A percentile compares a stretch with the other conserved stretches of the same genome.
These are phyloP conservation scores for Dugesia japonica DNA, from an alignment of 2,888 invertebrate genomes.

Conservation along the genomic window DNA sequence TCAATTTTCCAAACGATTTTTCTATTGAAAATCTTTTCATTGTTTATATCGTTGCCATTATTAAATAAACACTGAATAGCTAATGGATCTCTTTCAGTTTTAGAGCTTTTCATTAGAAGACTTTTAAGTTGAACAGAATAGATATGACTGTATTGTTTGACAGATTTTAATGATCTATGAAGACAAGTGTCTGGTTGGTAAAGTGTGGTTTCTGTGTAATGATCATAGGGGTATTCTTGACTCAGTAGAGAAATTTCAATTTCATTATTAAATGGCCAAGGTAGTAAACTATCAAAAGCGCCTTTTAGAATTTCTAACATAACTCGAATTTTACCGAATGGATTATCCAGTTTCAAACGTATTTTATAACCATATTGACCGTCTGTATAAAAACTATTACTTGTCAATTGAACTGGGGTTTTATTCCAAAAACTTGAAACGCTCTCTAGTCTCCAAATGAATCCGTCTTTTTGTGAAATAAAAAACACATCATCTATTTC, in stretches of 20 bases:
- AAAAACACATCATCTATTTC: not conserved
- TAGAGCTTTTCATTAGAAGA: not conserved
- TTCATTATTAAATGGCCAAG: not conserved
- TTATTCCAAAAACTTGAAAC: not conserved
- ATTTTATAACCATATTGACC: constrained; percentile 12
- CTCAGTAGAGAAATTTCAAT: not conserved
- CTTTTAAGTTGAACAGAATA: not conserved
- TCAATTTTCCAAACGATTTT: not conserved
- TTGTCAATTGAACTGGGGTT: not conserved
- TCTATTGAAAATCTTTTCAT: constrained; percentile 2
- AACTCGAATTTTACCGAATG: not conserved
- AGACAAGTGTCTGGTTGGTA: constrained; percentile 3
- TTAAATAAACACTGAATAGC: not conserved
- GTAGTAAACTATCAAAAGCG: not conserved
- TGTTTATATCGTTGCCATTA: not conserved
- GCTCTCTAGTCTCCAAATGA: not conserved
- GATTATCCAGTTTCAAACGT: not conserved
- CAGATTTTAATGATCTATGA: not conserved
- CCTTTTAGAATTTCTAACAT: not conserved
- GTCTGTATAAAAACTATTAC: not conserved
- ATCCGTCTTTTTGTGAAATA: not conserved
- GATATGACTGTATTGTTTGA: constrained; percentile 3
- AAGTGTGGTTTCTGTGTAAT: not conserved
- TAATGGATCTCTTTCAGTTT: not conserved
- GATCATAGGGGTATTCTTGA: not conserved